Conservation (phyloP, 2,888 invertebrate genomes). For the Eutolmus rufibarbis region DNA sequence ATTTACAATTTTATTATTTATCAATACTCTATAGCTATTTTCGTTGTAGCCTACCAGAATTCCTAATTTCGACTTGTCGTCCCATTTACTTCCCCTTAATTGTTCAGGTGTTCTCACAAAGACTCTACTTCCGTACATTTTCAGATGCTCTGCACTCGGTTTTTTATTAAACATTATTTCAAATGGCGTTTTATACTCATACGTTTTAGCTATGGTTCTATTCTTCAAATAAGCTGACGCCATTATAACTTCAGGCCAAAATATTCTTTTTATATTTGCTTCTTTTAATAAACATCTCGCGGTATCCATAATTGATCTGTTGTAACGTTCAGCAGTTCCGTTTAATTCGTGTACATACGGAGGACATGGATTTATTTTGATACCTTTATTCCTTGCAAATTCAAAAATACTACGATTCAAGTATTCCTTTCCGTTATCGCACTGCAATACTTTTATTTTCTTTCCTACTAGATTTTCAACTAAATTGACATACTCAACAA, state of each 20-base stretch:
- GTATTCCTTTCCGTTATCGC: slow-evolving; percentile 49
- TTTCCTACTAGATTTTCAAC: slow-evolving; percentile 48
- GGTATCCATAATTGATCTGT: slow-evolving; percentile 49
- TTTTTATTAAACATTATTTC: slow-evolving; percentile 15
- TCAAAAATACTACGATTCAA: slow-evolving; percentile 47
- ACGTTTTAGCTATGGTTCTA: slow-evolving; percentile 41
- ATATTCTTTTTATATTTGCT: slow-evolving; percentile 44
- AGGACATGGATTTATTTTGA: slow-evolving; percentile 49
- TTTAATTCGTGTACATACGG: slow-evolving; percentile 51
- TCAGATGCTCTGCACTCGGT: neutral
- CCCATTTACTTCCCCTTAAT: neutral
- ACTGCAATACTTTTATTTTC: slow-evolving; percentile 45
- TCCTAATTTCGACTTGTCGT: slow-evolving; percentile 35
- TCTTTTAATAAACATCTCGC: slow-evolving; percentile 49
- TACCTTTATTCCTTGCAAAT: slow-evolving; percentile 48
- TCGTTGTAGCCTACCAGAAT: slow-evolving; percentile 35
- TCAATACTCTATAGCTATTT: slow-evolving; percentile 33
- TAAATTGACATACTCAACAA: slow-evolving; percentile 48
- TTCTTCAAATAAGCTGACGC: slow-evolving; percentile 42
- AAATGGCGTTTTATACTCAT: slow-evolving; percentile 39
- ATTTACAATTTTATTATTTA: slow-evolving; percentile 23
- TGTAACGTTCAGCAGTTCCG: slow-evolving; percentile 50
- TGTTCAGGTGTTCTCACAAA: slow-evolving; percentile 20
- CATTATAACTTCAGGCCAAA: slow-evolving; percentile 44
- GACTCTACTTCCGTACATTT: slow-evolving; percentile 37